phyloP scores from a whole-genome alignment of 2,113 vertebrate species.

The Xiphias gladius region DNA sequence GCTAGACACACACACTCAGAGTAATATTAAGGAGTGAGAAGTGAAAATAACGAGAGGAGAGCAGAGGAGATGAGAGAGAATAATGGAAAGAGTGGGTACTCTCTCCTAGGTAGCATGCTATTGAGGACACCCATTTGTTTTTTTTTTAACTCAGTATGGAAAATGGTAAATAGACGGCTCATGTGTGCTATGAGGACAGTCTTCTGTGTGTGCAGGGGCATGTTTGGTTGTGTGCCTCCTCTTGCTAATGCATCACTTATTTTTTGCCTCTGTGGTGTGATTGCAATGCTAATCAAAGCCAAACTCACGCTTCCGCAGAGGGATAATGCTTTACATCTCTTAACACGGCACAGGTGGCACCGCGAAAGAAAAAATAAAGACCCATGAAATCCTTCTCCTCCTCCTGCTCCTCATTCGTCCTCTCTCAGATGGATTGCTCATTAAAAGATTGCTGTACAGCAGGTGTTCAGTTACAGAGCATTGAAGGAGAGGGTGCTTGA shows the following conservation, averaged over 20 bases:
- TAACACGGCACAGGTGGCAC: slow-evolving; percentile 68
- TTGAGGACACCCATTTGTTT: slow-evolving; percentile 63
- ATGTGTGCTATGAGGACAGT: slow-evolving; percentile 32
- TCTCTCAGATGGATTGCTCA: slow-evolving; percentile 77
- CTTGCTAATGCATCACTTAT: slow-evolving; percentile 55
- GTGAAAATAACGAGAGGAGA: slow-evolving; percentile 72
- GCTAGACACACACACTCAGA: slow-evolving; percentile 18
- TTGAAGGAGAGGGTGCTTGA: slow-evolving; percentile 79
- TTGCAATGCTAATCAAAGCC: slow-evolving; percentile 73
- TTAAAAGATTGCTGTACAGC: slow-evolving; percentile 77
- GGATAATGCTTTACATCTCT: slow-evolving; percentile 65
- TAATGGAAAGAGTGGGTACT: slow-evolving; percentile 68
- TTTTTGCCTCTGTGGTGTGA: slow-evolving; percentile 34
- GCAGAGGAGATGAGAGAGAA: slow-evolving; percentile 74
- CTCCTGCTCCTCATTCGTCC: slow-evolving; percentile 38
- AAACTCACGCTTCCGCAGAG: slow-evolving; percentile 40
- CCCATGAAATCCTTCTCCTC: slow-evolving; percentile 61
- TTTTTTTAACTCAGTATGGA: slow-evolving; percentile 19
- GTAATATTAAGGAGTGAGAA: slow-evolving; percentile 61
- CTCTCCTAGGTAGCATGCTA: slow-evolving; percentile 61
- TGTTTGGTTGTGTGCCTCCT: slow-evolving; percentile 43
- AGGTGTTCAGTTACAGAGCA: slow-evolving; percentile 80
- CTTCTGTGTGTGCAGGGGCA: slow-evolving; percentile 21
- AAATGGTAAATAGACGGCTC: slow-evolving; percentile 50
- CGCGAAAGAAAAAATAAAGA: slow-evolving; percentile 54